phyloP scores from a whole-genome alignment of 2,113 vertebrate genomes.

The Rostratula benghalensis region DNA sequence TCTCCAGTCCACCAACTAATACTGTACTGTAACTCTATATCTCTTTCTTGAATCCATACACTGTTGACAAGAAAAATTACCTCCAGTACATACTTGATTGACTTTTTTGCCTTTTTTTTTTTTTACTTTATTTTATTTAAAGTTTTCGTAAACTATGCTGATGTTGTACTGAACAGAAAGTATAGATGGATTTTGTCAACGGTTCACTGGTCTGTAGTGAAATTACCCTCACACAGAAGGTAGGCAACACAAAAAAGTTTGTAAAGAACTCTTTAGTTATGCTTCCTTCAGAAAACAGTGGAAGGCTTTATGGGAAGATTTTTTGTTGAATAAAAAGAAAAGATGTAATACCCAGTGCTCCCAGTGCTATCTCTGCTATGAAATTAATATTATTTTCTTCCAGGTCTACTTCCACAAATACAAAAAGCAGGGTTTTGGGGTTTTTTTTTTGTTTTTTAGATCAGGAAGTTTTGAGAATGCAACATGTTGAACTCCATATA shows the following conservation, averaged over 20 bases:
- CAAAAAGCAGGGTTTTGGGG: not conserved
- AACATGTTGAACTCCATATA: not conserved
- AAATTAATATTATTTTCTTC: not conserved
- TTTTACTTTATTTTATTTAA: not conserved
- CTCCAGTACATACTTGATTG: not conserved
- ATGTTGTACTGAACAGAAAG: not conserved
- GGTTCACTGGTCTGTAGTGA: not conserved
- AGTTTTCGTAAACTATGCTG: not conserved
- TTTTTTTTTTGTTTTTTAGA: not conserved
- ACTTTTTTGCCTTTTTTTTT: not conserved
- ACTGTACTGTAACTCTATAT: not conserved
- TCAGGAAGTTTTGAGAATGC: not conserved
- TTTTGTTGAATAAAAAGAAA: not conserved
- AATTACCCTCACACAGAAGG: not conserved
- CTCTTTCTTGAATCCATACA: not conserved
- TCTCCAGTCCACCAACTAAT: not conserved
- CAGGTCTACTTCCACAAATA: not conserved
- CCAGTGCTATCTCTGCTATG: not conserved
- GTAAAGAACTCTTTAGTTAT: not conserved
- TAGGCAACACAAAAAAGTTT: not conserved
- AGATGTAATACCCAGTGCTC: accelerated
- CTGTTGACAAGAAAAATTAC: constrained; percentile 3
- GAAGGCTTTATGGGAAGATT: too few species aligned
- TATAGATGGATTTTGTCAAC: not conserved
- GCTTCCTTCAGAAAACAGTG: not conserved